Base-by-base conservation (phyloP, 2,797 vertebrate species). In the Spondyliosoma cantharus region DNA sequence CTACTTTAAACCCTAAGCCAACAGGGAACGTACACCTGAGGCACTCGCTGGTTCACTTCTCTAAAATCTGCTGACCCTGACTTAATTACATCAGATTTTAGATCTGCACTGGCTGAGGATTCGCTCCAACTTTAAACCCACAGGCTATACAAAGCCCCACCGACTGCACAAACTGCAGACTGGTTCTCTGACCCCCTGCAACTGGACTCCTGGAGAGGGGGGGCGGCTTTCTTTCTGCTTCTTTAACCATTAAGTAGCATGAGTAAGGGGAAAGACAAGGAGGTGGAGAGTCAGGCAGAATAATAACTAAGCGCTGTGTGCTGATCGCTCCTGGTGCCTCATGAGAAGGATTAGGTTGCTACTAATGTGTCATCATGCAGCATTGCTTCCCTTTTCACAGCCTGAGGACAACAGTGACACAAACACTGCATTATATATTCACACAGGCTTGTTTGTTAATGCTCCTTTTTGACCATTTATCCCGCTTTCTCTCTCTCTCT, bases 221-320 rank as follows among this genome's bases (percentile, higher is more conserved):
- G 32, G 54, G 43, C 16, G 37, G 25, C 20, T 62, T 78, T 60
- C 68, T 85, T 29, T 58, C 50, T 72, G 71, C 73, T 74, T 71
- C 54, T 70, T 71, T 69, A 71, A 79, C 68, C 56, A 65, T 72
- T 48, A 71, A 56, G 20, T 20, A 16, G 63, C 25, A 59, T 65
- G 71, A 71, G 25, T 42, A 57, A 66, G 6, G 12, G 19, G 6
- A 62, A 56, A 63, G 20, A 58, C 53, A 56, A 13, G 60, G 53
- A 61, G 24, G 32, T 4, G 54, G 4, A 59, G 27, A 76, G 54
- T 43, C 48, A 57, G 24, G 53, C 37, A 76, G 66, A 80, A 46
- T 75, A 24, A 65, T 59, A 74, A 73, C 72, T 58, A 71, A 69
- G 0, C 22, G 27, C 15, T 13, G 7, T 70, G 59, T 48, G n/a